Evolutionary conservation across 2,888 invertebrate species (phyloP), one percentile per base, ranked within the genome.

Genomic region (Lomographa bimaculata): DNA sequence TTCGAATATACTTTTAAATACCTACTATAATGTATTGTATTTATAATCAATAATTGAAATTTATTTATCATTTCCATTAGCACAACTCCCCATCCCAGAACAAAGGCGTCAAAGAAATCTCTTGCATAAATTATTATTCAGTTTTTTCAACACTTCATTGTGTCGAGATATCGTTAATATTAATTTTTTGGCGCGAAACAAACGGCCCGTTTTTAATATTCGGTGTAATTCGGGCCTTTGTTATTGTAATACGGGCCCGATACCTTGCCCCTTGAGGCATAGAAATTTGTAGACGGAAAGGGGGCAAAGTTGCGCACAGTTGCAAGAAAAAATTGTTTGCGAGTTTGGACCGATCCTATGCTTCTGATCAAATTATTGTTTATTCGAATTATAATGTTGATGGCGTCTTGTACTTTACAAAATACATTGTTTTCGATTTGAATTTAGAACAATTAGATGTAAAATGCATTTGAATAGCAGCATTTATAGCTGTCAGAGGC

Each of bases 171-270:
- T 86, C 87, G 87, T 89, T 89, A 89, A 89, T 89, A 87, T 89
- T 89, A 86, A 87, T 89, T 82, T 89, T 85, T 83, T 78, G 80
- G 80, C 85, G 78, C 85, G 78, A 82, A 82, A 81, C 85, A 79
- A 82, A 73, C 80, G 74, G 68, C 62, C 45, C 62, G 48, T 60
- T 68, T 79, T 85, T 85, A 82, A 81, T 83, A 82, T 80, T 81
- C 81, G 69, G 73, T 65, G 51, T 54, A 51, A 75, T 77, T 75
- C 73, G 64, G 54, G 58, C 62, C 85, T 89, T 89, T 87, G 87
- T 85, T 79, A 86, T 89, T 87, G 60, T 81, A 87, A 87, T 87
- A 64, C 47, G 47, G 66, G 60, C 55, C 60, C 50, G 44, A 50
- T 53, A 51, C 47, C 42, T 43, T 32, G 35, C 39, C 50, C 53